phyloP scores from a whole-genome alignment of 2,797 vertebrate species.

The Paedocypris micromegethes region DNA sequence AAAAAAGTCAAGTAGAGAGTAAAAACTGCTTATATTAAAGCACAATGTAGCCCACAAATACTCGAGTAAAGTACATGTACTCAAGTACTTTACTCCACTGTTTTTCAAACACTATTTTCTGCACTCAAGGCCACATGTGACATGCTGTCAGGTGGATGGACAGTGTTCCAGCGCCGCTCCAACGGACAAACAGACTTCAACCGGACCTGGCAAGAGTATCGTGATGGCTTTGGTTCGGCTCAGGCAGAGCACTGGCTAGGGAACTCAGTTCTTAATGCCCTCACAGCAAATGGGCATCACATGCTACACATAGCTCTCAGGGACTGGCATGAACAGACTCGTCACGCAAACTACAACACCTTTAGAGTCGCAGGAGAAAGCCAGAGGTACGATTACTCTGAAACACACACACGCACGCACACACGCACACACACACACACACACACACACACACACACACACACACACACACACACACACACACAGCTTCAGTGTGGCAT shows the following conservation, averaged over 20 bases:
- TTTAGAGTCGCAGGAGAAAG: constrained; percentile 74
- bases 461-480: neutral
- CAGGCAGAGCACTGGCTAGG: constrained; percentile 76
- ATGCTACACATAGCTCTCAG: constrained; percentile 71
- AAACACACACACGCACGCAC: neutral
- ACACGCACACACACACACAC: neutral
- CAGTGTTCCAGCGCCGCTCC: constrained; percentile 70
- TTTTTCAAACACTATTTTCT: neutral
- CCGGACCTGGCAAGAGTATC: constrained; percentile 75
- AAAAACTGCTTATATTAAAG: too few species aligned
- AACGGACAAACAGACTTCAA: constrained; percentile 75
- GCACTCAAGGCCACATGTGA: constrained; percentile 70
- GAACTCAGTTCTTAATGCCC: constrained; percentile 64
- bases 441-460: neutral
- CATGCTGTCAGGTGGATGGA: constrained; percentile 78
- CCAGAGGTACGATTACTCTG: constrained; percentile 58
- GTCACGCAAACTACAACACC: constrained; percentile 70
- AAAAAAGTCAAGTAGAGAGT: too few species aligned
- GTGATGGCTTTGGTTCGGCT: constrained; percentile 70
- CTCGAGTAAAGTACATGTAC: too few species aligned
- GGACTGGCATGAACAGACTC: constrained; percentile 74
- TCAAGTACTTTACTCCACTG: too few species aligned
- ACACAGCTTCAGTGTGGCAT: neutral
- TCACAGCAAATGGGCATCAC: constrained; percentile 67
- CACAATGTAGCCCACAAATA: too few species aligned